These are phyloP conservation scores for Tiliqua scincoides DNA, from an alignment of 2,113 vertebrate species.

Conservation along the genomic window DNA sequence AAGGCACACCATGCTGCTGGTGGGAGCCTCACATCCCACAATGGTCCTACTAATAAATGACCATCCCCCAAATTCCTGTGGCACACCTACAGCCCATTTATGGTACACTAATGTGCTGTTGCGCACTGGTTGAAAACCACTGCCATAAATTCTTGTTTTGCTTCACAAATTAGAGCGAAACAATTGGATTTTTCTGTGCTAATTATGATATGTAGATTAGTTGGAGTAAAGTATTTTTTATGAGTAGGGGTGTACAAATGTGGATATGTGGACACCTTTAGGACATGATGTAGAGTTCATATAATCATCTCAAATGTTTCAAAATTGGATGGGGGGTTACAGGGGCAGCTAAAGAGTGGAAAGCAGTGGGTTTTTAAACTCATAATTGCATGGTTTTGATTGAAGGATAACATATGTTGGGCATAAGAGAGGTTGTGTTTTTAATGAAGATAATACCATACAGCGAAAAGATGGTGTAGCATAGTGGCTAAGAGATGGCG, in stretches of 20 bases:
- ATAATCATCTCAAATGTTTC: conserved; percentile 58
- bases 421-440: conserved; percentile 30
- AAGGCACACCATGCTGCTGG: no score
- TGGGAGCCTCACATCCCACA: no score
- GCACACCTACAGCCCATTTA: no score
- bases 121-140: no score
- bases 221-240: conserved; percentile 51
- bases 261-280: conserved; percentile 27
- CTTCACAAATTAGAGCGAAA: conserved; percentile 16
- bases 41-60: no score
- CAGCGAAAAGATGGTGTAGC: not conserved
- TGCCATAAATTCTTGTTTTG: no score
- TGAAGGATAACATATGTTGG: not conserved
- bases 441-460: not conserved
- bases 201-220: conserved; percentile 59
- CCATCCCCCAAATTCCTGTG: no score
- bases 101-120: no score
- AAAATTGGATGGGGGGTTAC: conserved; percentile 46
- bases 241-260: conserved; percentile 57
- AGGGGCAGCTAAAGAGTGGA: conserved; percentile 14
- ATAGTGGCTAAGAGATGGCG: no score
- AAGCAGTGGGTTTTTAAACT: conserved; percentile 20
- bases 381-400: conserved; percentile 38
- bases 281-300: conserved; percentile 56
- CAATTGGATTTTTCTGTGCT: conserved; percentile 56